phyloP scores from a whole-genome alignment of 2,888 invertebrate species.

The Capitulum mitella region DNA sequence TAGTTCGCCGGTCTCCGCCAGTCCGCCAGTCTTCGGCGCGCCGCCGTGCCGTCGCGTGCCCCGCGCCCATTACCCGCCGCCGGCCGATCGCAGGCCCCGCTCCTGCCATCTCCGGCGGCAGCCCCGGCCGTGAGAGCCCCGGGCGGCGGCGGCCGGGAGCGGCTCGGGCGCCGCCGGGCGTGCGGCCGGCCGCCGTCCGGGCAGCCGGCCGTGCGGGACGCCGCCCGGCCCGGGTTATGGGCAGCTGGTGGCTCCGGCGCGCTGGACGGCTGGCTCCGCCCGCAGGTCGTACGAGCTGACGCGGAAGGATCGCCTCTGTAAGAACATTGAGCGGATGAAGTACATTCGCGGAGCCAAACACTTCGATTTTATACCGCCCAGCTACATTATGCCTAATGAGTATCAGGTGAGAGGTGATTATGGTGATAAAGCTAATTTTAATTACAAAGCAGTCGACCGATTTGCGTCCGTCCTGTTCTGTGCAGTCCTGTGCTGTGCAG shows the following conservation, averaged over 20 bases:
- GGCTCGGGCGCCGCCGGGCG: too few species aligned
- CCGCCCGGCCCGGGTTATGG: background rate
- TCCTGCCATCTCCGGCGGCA: background rate
- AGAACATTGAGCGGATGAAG: conserved; percentile 83
- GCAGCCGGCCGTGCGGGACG: too few species aligned
- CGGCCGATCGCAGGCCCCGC: too few species aligned
- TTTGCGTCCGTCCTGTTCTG: background rate
- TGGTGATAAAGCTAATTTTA: too few species aligned
- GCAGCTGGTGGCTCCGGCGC: background rate
- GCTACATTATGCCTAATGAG: conserved; percentile 88
- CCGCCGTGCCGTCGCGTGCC: conserved; percentile 4
- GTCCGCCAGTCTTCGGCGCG: too few species aligned
- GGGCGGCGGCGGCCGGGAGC: too few species aligned
- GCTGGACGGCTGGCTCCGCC: background rate
- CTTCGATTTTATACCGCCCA: conserved; percentile 91
- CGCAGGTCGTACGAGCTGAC: conserved; percentile 88
- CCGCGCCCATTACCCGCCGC: too few species aligned
- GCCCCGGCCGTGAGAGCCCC: too few species aligned
- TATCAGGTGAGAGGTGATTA: conserved; percentile 42
- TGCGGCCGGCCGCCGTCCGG: too few species aligned
- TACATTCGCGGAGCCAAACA: conserved; percentile 74
- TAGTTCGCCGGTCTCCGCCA: too few species aligned
- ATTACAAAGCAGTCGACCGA: too few species aligned
- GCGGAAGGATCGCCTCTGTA: conserved; percentile 87
- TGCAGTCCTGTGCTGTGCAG: too few species aligned